These are phyloP conservation scores for Orthosia incerta DNA, from an alignment of 2,888 invertebrate species.

Conservation along the genomic window DNA sequence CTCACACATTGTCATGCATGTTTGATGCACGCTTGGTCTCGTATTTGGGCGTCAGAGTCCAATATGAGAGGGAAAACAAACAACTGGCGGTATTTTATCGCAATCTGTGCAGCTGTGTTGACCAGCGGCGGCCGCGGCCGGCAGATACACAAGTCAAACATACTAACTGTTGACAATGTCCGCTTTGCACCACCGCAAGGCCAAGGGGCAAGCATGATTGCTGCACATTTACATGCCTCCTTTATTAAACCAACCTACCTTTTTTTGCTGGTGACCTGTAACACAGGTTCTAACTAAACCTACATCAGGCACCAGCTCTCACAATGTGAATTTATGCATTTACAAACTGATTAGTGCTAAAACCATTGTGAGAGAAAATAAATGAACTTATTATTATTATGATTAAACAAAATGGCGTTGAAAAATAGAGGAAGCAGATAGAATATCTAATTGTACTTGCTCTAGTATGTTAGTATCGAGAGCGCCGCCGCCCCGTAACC, in stretches of 20 bases:
- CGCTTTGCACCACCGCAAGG: conserved; percentile 51
- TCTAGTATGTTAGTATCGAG: not conserved
- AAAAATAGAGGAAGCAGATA: conserved; percentile 11
- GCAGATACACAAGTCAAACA: conserved; percentile 65
- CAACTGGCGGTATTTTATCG: conserved; percentile 67
- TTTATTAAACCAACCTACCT: conserved; percentile 30
- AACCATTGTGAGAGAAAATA: too few species aligned
- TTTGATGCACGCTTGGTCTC: conserved; percentile 35
- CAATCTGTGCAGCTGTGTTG: conserved; percentile 68
- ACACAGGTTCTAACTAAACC: too few species aligned
- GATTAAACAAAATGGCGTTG: too few species aligned
- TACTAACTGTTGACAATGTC: conserved; percentile 71
- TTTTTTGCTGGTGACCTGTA: too few species aligned
- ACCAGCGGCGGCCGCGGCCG: conserved; percentile 41
- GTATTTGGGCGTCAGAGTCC: conserved; percentile 63
- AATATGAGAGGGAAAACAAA: conserved; percentile 70
- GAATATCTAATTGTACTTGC: conserved; percentile 8
- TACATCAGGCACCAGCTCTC: too few species aligned
- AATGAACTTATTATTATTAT: too few species aligned
- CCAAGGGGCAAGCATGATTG: conserved; percentile 32
- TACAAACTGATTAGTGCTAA: too few species aligned
- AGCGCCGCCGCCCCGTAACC: conserved; percentile 13
- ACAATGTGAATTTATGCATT: too few species aligned
- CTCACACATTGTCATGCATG: conserved; percentile 44
- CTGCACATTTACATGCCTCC: conserved; percentile 40